These are phyloP conservation scores for Monochamus alternatus DNA, from an alignment of 2,888 invertebrate genomes.

Conservation along the genomic window DNA sequence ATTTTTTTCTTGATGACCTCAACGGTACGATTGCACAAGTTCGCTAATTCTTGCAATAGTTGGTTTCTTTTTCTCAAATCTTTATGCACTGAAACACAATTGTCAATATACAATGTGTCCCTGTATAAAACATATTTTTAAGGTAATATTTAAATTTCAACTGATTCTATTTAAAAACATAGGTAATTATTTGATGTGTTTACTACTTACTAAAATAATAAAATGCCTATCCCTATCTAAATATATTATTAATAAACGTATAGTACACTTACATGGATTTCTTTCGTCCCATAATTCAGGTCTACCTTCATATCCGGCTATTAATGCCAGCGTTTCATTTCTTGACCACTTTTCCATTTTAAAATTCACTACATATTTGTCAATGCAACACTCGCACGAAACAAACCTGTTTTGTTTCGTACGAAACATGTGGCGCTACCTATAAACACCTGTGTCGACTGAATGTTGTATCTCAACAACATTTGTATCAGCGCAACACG, in stretches of 20 bases:
- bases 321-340: neutral
- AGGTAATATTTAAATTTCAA: neutral
- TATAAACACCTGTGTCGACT: constrained; percentile 19
- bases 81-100: too few relatives aligned
- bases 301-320: constrained; percentile 6
- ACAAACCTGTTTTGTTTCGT: constrained; percentile 18
- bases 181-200: constrained; percentile 6
- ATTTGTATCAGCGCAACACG: neutral
- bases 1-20: too few relatives aligned
- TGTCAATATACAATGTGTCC: too few relatives aligned
- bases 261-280: constrained; percentile 14
- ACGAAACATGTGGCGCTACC: neutral
- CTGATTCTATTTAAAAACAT: neutral
- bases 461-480: constrained; percentile 15
- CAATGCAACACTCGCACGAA: constrained; percentile 1
- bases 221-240: neutral
- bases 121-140: neutral
- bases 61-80: too few relatives aligned
- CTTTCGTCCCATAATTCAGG: constrained; percentile 14
- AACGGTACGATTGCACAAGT: too few relatives aligned
- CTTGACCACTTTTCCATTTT: constrained; percentile 18
- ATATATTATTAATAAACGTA: constrained; percentile 10
- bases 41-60: too few relatives aligned
- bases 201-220: too few relatives aligned
- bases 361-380: neutral